phyloP scores from a whole-genome alignment of 2,113 vertebrate species.

The Fulmarus glacialis region DNA sequence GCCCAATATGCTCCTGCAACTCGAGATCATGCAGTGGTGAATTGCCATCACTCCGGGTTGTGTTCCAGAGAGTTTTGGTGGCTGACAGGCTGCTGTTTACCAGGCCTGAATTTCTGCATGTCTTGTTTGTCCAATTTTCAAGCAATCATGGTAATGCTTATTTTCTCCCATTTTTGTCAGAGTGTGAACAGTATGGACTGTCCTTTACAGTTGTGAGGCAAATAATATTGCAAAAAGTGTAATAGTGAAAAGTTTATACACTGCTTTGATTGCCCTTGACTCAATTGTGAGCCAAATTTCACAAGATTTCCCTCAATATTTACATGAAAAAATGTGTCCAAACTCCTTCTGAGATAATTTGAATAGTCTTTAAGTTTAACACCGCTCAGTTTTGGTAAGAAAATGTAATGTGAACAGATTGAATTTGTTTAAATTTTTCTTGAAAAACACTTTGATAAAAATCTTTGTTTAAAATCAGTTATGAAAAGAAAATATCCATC shows the following conservation, averaged over 20 bases:
- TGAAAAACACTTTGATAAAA: neutral
- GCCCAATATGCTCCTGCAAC: neutral
- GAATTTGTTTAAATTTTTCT: neutral
- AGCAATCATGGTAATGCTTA: fast-evolving
- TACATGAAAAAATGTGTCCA: neutral
- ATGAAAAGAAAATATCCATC: neutral
- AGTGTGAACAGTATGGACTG: neutral
- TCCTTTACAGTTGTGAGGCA: neutral
- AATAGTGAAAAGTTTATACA: neutral
- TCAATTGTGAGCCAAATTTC: neutral
- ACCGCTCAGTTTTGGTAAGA: neutral
- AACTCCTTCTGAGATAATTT: neutral
- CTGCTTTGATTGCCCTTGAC: neutral
- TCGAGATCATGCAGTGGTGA: neutral
- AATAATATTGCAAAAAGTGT: neutral
- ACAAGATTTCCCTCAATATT: neutral
- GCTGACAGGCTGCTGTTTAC: neutral
- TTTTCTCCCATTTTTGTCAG: neutral
- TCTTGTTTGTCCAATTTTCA: neutral
- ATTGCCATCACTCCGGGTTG: neutral
- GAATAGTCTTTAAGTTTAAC: neutral
- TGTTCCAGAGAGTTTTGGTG: neutral
- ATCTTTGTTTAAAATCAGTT: neutral
- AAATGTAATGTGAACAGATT: neutral
- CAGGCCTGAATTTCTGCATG: neutral